Evolutionary conservation across 2,113 vertebrate genomes (phyloP).

Genomic region (Trematocara marginatum): DNA sequence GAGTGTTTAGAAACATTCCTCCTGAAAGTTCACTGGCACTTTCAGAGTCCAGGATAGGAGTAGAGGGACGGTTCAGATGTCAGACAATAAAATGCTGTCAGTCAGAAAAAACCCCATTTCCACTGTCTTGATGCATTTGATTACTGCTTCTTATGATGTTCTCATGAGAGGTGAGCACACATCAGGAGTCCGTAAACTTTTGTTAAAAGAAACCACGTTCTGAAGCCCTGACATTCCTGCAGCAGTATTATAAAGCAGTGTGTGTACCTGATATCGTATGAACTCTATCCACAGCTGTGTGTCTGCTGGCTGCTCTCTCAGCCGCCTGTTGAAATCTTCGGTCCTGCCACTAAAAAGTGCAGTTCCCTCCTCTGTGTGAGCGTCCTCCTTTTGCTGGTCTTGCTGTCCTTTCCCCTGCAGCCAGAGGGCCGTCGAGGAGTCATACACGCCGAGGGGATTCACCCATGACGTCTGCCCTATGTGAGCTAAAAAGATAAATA

Average conservation of each 20-base stretch:
- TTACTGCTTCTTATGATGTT: background rate
- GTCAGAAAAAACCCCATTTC: background rate
- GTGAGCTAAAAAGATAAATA: constrained; percentile 11
- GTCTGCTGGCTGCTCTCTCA: constrained; percentile 86
- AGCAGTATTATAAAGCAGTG: fast-evolving
- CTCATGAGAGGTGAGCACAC: background rate
- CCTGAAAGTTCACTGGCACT: fast-evolving
- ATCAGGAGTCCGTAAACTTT: background rate
- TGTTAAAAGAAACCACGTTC: background rate
- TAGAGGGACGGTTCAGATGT: background rate
- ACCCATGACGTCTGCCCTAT: constrained; percentile 33
- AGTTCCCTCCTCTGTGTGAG: background rate
- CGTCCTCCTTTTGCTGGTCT: constrained; percentile 40
- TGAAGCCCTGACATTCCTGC: background rate
- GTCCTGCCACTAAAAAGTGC: constrained; percentile 69
- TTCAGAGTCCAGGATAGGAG: background rate
- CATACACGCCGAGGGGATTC: constrained; percentile 91
- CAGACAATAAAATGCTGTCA: background rate
- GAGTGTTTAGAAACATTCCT: background rate
- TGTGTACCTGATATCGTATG: constrained; percentile 84
- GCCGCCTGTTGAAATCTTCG: constrained; percentile 86
- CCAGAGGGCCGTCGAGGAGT: constrained; percentile 83
- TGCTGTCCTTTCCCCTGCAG: constrained; percentile 81
- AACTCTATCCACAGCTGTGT: constrained; percentile 86
- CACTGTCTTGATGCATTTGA: background rate